Base-by-base conservation (phyloP, 2,888 invertebrate species). In the Trachelus troglodyta region DNA sequence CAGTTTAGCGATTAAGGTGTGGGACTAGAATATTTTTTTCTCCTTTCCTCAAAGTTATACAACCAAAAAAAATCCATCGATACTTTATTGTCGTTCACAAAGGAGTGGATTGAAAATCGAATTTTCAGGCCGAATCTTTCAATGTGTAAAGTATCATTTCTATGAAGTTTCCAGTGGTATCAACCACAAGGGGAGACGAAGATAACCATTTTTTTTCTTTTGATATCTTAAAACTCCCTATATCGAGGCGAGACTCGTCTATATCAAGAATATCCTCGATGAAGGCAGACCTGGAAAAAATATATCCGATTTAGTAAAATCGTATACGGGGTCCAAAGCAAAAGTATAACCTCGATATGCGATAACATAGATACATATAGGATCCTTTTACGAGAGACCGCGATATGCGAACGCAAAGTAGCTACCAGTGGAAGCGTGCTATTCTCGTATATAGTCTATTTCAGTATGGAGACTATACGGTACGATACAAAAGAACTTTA, bases 311-410 rank as follows among this genome's bases (percentile, higher is more conserved):
- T 71, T 71, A 6, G 71, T 12, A 23, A 23, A 71, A 71, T 71
- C 71, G 30, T 34, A 71, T 30, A 71, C 71, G 30, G 71, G 30
- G 23, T 33, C 15, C 71, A 23, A 15, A 34, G 71, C 23, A 71
- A 15, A 71, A 71, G 71, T 34, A 71, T 71, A 71, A 30, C 23
- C 12, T 23, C 71, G 71, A 71, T 71, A 71, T 34, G 71, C n/a
- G 71, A 71, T 71, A 71, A 33, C 71, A 11, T 71, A 30, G 30
- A 71, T 71, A 34, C 30, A 30, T 71, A 34, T 71, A 30, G 31
- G 30, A 71, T 71, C 30, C 71, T 71, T 71, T 71, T 30, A 30
- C 71, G 30, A 71, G 30, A 34, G 6, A 71, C 11, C 33, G 33
- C 71, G 30, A 30, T n/a, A 71, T 30, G 30, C 2, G 31, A 30